These are phyloP conservation scores for Sardina pilchardus DNA, from an alignment of 2,113 vertebrate species.

Conservation along the genomic window DNA sequence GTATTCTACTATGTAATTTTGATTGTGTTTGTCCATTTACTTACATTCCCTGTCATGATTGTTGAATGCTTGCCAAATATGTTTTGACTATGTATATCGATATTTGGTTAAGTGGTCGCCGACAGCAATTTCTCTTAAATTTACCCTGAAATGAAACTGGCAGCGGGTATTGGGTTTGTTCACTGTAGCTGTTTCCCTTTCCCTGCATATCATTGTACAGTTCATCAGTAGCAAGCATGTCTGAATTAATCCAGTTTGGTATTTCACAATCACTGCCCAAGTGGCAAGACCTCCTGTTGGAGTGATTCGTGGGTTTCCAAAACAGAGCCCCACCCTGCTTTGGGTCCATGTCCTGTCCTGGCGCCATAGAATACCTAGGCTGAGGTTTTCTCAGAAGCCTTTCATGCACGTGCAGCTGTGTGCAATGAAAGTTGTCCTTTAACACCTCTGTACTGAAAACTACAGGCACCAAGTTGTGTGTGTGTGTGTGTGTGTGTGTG, in stretches of 20 bases:
- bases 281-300: not conserved
- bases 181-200: not conserved
- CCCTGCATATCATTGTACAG: not conserved
- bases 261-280: constrained; percentile 65
- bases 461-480: not conserved
- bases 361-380: not conserved
- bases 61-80: not conserved
- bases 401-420: not conserved
- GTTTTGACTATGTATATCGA: not conserved
- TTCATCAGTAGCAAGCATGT: constrained; percentile 23
- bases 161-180: constrained; percentile 21
- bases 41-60: too few relatives aligned
- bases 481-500: not conserved
- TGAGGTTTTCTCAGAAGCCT: not conserved
- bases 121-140: not conserved
- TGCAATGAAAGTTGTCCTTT: not conserved
- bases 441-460: not conserved
- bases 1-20: too few relatives aligned
- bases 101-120: not conserved
- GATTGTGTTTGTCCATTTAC: not conserved
- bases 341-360: not conserved
- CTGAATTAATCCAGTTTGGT: constrained; percentile 60
- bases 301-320: not conserved
- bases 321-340: not conserved
- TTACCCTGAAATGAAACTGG: not conserved